Evolutionary conservation across 1,140 invertebrate genomes (phyloP).

Genomic region (Maniola jurtina): DNA sequence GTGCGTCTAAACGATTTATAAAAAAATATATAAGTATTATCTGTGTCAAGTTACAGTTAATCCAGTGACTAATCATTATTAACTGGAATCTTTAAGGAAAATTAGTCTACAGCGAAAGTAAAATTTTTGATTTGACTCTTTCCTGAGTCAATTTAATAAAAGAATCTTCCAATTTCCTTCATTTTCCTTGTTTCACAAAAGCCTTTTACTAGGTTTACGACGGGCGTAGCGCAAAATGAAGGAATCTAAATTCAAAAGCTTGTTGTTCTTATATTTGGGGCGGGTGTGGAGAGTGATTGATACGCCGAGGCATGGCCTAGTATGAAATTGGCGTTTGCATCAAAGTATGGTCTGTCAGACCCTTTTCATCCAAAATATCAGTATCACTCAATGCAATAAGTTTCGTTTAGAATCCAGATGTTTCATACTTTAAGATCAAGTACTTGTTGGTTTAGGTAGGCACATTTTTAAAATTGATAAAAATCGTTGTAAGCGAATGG

Average conservation of each 20-base stretch:
- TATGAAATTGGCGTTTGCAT: slow-evolving; percentile 17
- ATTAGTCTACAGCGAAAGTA: too few relatives aligned
- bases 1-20: too few relatives aligned
- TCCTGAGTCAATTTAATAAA: too few relatives aligned
- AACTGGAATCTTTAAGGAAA: too few relatives aligned
- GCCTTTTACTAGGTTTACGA: too few relatives aligned
- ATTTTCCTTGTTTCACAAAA: too few relatives aligned
- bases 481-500: too few relatives aligned
- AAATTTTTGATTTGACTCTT: too few relatives aligned
- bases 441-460: background rate
- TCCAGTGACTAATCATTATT: background rate
- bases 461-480: background rate
- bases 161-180: too few relatives aligned
- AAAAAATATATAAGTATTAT: too few relatives aligned
- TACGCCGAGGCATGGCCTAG: slow-evolving; percentile 4
- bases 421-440: background rate
- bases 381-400: slow-evolving; percentile 9
- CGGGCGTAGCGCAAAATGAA: background rate
- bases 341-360: slow-evolving; percentile 30
- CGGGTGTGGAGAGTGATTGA: slow-evolving; percentile 2
- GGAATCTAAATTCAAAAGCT: background rate
- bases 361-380: slow-evolving; percentile 22
- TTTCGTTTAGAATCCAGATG: slow-evolving; percentile 5
- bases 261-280: background rate
- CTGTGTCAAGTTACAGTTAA: background rate